Percentiles rank a stretch among this genome's conserved stretches.
These are phyloP conservation scores for Alitta virens DNA, from an alignment of 2,888 invertebrate species.

Conservation along the genomic window DNA sequence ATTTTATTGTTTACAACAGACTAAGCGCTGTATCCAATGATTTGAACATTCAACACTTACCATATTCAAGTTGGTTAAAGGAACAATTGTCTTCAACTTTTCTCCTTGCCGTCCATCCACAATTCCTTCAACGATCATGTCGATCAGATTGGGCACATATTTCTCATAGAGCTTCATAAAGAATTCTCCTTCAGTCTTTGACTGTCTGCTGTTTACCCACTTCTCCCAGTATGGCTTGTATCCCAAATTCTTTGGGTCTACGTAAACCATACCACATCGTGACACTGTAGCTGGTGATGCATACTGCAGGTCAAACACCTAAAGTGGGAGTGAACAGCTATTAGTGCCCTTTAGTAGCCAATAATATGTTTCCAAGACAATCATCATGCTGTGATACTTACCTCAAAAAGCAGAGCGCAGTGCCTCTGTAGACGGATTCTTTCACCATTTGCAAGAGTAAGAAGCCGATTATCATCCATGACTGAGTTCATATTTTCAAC, in stretches of 20 bases:
- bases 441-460: constrained; percentile 89
- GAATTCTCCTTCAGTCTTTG: constrained; percentile 32
- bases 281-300: constrained; percentile 93
- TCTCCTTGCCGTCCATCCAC: constrained; percentile 65
- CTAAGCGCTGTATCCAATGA: no score
- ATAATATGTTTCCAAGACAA: no score
- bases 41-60: no score
- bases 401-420: constrained; percentile 83
- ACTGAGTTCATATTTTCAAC: constrained; percentile 97
- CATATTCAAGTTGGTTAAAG: constrained; percentile 83
- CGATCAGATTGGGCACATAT: constrained; percentile 72
- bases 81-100: constrained; percentile 78
- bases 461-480: constrained; percentile 89
- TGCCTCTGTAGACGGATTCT: constrained; percentile 78
- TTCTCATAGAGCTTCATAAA: constrained; percentile 67
- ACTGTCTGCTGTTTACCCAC: constrained; percentile 64
- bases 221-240: constrained; percentile 83
- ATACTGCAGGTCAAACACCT: constrained; percentile 82
- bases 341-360: no score
- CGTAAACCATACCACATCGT: constrained; percentile 89
- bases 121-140: constrained; percentile 71
- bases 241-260: constrained; percentile 87
- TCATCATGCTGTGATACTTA: no score
- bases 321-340: no score
- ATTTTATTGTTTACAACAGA: no score